Evolutionary conservation across 2,113 vertebrate genomes (phyloP).

Genomic region (Gopherus evgoodei): DNA sequence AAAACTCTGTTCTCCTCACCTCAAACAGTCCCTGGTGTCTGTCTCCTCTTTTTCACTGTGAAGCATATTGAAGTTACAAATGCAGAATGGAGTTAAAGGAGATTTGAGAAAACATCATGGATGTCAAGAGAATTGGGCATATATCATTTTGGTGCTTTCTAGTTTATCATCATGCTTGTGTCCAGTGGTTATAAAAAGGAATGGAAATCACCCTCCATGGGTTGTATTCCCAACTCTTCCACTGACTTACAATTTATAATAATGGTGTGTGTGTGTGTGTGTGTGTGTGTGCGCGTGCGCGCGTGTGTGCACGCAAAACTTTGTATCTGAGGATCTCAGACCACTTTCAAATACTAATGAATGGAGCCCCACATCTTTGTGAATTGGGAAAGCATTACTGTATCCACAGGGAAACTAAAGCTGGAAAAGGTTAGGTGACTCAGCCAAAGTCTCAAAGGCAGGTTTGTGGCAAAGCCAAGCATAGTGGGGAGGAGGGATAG

Average conservation of each 20-base stretch:
- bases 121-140: not conserved
- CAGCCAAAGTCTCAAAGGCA: not conserved
- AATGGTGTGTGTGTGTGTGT: not conserved
- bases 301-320: not conserved
- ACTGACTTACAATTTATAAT: not conserved
- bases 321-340: not conserved
- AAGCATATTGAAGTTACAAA: not conserved
- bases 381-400: not conserved
- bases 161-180: not conserved
- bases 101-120: not conserved
- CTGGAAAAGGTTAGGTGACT: not conserved
- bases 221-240: not conserved
- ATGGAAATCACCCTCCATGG: not conserved
- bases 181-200: not conserved
- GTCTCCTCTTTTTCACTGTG: not conserved
- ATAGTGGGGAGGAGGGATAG: not conserved
- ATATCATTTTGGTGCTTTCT: not conserved
- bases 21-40: accelerated
- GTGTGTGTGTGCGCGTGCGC: too few species aligned
- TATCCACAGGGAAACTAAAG: not conserved
- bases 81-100: not conserved
- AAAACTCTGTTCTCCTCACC: not conserved
- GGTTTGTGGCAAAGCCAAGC: not conserved
- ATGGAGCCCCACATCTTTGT: not conserved
- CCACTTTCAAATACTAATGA: not conserved